Evolutionary conservation across 2,797 vertebrate genomes (phyloP).

Genomic region (Neomorphus geoffroyi): DNA sequence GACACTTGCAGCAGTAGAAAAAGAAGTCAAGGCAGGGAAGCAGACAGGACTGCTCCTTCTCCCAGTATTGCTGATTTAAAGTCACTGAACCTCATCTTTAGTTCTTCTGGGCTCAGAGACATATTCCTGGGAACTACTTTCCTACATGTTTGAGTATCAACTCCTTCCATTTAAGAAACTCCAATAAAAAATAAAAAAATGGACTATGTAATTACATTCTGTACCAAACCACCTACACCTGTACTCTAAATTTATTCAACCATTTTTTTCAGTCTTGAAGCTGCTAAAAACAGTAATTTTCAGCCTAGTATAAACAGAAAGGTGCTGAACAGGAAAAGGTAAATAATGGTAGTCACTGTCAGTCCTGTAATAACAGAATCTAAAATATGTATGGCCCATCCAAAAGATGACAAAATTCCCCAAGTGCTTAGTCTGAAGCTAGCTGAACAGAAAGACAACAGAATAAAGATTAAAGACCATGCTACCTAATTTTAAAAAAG

Average conservation of each 20-base stretch:
- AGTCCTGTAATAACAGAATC: neutral
- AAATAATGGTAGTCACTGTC: conserved; percentile 32
- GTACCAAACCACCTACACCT: conserved; percentile 44
- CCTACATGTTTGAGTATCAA: neutral
- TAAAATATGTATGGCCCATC: neutral
- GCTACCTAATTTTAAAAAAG: neutral
- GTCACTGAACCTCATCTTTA: neutral
- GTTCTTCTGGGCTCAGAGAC: neutral
- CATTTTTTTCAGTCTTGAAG: neutral
- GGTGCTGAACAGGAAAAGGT: conserved; percentile 3
- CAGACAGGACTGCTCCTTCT: neutral
- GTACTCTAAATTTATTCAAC: conserved; percentile 31
- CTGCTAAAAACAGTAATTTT: conserved; percentile 53
- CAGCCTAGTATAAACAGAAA: conserved; percentile 48
- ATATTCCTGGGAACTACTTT: neutral
- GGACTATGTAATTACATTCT: conserved; percentile 33
- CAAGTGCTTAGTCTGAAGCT: neutral
- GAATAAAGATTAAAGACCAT: neutral
- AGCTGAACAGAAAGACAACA: neutral
- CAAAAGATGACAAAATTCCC: neutral
- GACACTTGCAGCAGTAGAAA: neutral
- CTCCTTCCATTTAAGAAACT: conserved; percentile 12
- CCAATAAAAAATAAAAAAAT: conserved; percentile 4
- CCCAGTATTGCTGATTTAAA: neutral
- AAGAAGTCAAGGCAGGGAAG: neutral